A percentile compares a stretch with the other conserved stretches of the same genome.
phyloP scores from a whole-genome alignment of 1,140 invertebrate genomes.

The Drosophila auraria region DNA sequence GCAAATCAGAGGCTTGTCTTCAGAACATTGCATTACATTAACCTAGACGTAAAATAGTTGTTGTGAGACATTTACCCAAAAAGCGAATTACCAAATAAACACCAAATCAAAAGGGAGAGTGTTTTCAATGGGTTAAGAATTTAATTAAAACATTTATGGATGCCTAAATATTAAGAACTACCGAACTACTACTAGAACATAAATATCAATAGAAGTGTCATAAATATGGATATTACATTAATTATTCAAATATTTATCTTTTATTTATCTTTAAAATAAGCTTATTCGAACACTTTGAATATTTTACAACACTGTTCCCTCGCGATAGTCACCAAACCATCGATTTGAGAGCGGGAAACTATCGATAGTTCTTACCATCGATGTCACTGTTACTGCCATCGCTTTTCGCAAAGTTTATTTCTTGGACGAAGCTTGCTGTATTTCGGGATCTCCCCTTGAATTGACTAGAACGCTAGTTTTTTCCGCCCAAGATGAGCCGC shows the following conservation, averaged over 20 bases:
- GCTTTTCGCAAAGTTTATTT: background rate
- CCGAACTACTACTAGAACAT: too few species aligned
- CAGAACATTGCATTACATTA: slow-evolving; percentile 60
- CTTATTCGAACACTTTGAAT: background rate
- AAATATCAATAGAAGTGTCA: too few species aligned
- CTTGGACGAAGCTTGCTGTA: background rate
- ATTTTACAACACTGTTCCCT: background rate
- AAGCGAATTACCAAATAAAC: slow-evolving; percentile 49
- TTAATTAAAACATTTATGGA: too few species aligned
- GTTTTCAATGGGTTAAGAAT: background rate
- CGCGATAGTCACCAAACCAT: background rate
- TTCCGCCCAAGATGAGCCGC: slow-evolving; percentile 63
- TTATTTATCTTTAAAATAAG: too few species aligned
- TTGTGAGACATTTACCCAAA: slow-evolving; percentile 78
- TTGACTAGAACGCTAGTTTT: background rate
- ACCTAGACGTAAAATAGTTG: slow-evolving; percentile 74
- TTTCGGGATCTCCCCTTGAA: slow-evolving; percentile 6
- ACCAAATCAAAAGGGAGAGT: slow-evolving; percentile 31
- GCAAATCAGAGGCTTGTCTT: slow-evolving; percentile 21
- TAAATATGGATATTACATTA: too few species aligned
- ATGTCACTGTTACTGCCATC: background rate
- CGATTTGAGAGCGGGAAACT: background rate
- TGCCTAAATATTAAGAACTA: too few species aligned
- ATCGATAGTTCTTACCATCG: background rate
- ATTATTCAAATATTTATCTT: too few species aligned